These are phyloP conservation scores for Oligia strigilis DNA, from an alignment of 2,888 invertebrate species.

Conservation along the genomic window DNA sequence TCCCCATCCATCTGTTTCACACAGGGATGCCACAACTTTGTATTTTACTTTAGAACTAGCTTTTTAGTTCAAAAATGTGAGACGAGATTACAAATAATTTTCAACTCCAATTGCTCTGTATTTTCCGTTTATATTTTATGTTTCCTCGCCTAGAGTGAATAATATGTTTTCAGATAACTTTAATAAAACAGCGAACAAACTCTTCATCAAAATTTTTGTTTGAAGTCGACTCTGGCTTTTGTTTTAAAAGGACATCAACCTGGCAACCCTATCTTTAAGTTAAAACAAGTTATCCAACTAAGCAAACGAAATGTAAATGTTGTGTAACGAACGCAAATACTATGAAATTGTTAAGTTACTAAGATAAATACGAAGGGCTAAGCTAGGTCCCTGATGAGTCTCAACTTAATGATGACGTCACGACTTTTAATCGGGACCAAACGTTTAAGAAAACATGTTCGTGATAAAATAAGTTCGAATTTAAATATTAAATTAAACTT, in stretches of 20 bases:
- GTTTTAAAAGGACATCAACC: background rate
- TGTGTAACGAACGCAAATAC: slow-evolving; percentile 79
- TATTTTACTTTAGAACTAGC: slow-evolving; percentile 6
- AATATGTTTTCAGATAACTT: too few species aligned
- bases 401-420: slow-evolving; percentile 60
- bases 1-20: slow-evolving; percentile 74
- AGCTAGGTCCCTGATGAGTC: slow-evolving; percentile 56
- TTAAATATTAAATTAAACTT: slow-evolving; percentile 11
- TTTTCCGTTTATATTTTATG: background rate
- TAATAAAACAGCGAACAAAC: background rate
- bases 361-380: slow-evolving; percentile 78
- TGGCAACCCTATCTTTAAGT: slow-evolving; percentile 65
- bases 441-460: slow-evolving; percentile 18
- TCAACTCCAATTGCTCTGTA: background rate
- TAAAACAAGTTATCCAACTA: slow-evolving; percentile 77
- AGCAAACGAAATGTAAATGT: slow-evolving; percentile 77
- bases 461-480: slow-evolving; percentile 19
- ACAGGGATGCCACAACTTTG: slow-evolving; percentile 60
- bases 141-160: fast-evolving
- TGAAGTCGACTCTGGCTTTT: background rate
- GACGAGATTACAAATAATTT: background rate
- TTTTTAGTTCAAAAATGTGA: background rate
- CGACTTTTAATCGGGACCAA: slow-evolving; percentile 61
- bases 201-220: background rate
- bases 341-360: slow-evolving; percentile 80